Evolutionary conservation across 2,888 invertebrate genomes (phyloP).

Genomic region (Stenolophus ochropezus): DNA sequence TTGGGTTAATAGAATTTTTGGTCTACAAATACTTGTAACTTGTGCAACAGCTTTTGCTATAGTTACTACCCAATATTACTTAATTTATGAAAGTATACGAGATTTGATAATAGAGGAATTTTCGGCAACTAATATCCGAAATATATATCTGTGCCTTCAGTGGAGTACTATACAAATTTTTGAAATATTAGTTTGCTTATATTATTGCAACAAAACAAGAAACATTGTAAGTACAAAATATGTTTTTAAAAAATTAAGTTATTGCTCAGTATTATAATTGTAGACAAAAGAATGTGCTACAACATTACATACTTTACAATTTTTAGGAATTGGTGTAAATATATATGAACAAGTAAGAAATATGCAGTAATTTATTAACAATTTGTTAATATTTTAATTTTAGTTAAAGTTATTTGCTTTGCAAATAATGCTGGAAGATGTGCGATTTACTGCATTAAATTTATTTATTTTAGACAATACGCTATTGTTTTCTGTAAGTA

Average conservation of each 20-base stretch:
- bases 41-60: constrained; percentile 27
- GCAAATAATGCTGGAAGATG: constrained; percentile 16
- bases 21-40: constrained; percentile 17
- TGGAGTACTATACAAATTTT: constrained; percentile 33
- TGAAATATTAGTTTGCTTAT: constrained; percentile 24
- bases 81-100: constrained; percentile 20
- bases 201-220: constrained; percentile 24
- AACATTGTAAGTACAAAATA: constrained; percentile 37
- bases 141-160: constrained; percentile 24
- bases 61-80: constrained; percentile 32
- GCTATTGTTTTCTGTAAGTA: constrained; percentile 16
- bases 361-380: neutral
- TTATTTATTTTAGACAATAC: constrained; percentile 26
- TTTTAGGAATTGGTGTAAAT: neutral
- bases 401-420: constrained; percentile 41
- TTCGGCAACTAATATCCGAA: neutral
- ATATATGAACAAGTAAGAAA: constrained; percentile 5
- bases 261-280: too few relatives aligned
- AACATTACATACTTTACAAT: constrained; percentile 12
- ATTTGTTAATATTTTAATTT: neutral
- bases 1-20: constrained; percentile 44
- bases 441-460: constrained; percentile 24
- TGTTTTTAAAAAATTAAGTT: too few relatives aligned
- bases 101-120: neutral
- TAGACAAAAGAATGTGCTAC: constrained; percentile 3